Base-by-base conservation (phyloP, 2,888 invertebrate species). In the Hydraecia micacea region DNA sequence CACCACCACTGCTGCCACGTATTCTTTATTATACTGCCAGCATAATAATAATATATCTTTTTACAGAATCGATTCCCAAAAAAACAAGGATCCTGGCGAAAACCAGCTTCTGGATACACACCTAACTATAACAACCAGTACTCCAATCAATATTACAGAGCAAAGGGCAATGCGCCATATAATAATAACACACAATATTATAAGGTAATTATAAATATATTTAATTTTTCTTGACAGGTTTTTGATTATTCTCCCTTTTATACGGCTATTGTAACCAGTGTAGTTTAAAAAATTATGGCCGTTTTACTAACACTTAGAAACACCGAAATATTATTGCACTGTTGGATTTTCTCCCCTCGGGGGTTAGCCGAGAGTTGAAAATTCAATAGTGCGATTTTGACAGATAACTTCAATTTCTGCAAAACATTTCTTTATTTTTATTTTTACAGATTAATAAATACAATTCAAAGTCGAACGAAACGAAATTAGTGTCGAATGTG, bases 1-100 rank as follows among this genome's bases (percentile, higher is more conserved):
- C 25, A 49, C 32, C 25, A 15, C 32, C 9, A 49, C 21, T 49
- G 8, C 2, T 25, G 28, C 28, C 28, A 32, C 8, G 18, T 58
- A 36, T 60, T n/a, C 18, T 70, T 70, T n/a, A n/a, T 36, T 55
- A 36, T 25, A 32, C 36, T 60, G n/a, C 32, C 18, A 18, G 70
- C 11, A 60, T 69, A 69, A 69, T 69, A 69, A 69, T 69, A 32
- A 36, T 69, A 36, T 60, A n/a, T 42, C 8, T 82, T 60, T 81
- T 93, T 94, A 80, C 91, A 96, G 97, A 96, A 94, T 90, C 94
- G 96, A 68, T 95, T 96, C 86, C 96, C 96, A 28, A 95, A 94
- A 86, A 96, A 94, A 85, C 96, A 96, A 91, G 95, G 94, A 28
- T 96, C 96, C 39, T 96, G 96, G 96, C 91, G 96, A 52, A 96